Evolutionary conservation across 2,113 vertebrate genomes (phyloP).

Genomic region (Hydrolagus affinis): DNA sequence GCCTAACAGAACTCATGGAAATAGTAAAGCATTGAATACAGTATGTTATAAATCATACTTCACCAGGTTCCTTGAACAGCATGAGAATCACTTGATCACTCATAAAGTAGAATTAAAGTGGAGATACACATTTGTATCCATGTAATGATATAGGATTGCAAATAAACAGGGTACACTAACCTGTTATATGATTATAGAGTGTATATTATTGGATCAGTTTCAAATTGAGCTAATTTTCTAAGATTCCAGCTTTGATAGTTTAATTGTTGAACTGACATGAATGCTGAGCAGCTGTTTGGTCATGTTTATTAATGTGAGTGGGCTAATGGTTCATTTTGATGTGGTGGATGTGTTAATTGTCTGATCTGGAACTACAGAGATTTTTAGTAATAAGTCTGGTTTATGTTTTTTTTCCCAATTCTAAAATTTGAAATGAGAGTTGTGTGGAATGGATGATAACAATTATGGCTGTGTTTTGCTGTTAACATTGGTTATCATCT

Average conservation of each 20-base stretch:
- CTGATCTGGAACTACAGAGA: neutral
- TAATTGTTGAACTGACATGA: neutral
- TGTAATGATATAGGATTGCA: neutral
- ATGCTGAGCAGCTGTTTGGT: no score
- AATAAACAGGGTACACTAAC: neutral
- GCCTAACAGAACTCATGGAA: neutral
- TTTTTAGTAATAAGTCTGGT: neutral
- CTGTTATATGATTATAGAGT: no score
- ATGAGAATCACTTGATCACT: neutral
- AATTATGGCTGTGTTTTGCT: neutral
- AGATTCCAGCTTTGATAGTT: neutral
- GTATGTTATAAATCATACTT: neutral
- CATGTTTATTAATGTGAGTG: no score
- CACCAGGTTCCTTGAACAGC: neutral
- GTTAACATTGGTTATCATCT: no score
- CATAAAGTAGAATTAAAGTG: neutral
- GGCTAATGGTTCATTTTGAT: no score
- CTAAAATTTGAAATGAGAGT: no score
- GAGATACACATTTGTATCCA: neutral
- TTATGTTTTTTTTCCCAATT: neutral
- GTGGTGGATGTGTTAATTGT: neutral
- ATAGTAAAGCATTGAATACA: neutral
- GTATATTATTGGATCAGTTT: no score
- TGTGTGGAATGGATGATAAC: no score
- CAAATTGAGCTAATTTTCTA: neutral